Conservation (phyloP, 2,113 vertebrate species). For the Myotis brandtii region DNA sequence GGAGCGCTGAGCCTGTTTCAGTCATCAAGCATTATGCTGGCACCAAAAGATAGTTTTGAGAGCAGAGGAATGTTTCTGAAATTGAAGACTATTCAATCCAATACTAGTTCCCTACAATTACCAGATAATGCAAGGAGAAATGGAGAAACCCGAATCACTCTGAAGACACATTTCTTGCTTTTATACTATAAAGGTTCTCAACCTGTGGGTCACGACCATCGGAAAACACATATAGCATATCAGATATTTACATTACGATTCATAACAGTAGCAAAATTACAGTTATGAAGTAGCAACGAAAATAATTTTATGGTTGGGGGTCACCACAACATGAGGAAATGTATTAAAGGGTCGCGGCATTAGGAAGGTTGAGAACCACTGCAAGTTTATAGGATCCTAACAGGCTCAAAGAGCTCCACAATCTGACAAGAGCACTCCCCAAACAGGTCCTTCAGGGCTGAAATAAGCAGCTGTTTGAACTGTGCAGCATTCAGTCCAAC, state of each 20-base stretch:
- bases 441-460: constrained; percentile 90
- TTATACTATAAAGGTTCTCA: too few species aligned
- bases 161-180: constrained; percentile 92
- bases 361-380: too few species aligned
- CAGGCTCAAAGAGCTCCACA: constrained; percentile 96
- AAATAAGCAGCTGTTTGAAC: constrained; percentile 92
- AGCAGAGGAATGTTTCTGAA: neutral
- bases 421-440: constrained; percentile 95
- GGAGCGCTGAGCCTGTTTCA: neutral
- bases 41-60: neutral
- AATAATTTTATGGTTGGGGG: too few species aligned
- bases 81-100: constrained; percentile 83
- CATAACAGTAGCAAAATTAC: too few species aligned
- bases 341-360: too few species aligned
- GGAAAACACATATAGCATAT: too few species aligned
- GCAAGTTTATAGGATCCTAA: constrained; percentile 89
- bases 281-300: too few species aligned
- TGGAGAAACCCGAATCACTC: constrained; percentile 95
- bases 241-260: too few species aligned
- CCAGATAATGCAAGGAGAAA: constrained; percentile 93
- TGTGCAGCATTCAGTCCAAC: constrained; percentile 86
- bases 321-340: too few species aligned
- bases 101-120: constrained; percentile 93
- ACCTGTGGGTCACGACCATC: too few species aligned
- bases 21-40: neutral